phyloP scores from a whole-genome alignment of 1,140 invertebrate genomes.

The Zaprionus nigranus region DNA sequence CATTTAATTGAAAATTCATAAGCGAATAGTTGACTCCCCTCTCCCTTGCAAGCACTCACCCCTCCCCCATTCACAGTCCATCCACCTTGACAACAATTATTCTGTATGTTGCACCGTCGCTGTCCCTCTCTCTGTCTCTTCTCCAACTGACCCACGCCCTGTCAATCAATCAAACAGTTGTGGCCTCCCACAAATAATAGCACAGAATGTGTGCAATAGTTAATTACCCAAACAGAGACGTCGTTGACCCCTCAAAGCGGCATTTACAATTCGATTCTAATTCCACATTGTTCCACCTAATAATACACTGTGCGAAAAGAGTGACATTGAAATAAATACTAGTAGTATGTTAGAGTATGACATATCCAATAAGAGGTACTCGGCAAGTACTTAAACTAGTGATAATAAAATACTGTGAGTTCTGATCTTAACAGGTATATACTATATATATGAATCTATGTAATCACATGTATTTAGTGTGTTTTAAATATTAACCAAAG shows the following conservation, averaged over 20 bases:
- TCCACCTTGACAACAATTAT: constrained; percentile 57
- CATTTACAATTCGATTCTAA: constrained; percentile 32
- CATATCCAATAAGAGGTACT: no score
- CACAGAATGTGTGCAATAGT: constrained; percentile 50
- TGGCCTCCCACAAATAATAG: constrained; percentile 24
- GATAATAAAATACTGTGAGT: no score
- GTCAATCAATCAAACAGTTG: constrained; percentile 39
- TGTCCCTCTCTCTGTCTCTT: background rate
- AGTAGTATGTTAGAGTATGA: no score
- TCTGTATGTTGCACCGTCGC: no score
- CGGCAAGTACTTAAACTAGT: no score
- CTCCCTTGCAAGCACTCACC: constrained; percentile 4
- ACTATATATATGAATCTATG: no score
- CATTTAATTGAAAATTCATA: constrained; percentile 68
- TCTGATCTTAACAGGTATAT: no score
- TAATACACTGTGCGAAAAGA: constrained; percentile 30
- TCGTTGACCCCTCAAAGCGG: constrained; percentile 55
- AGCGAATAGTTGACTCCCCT: constrained; percentile 33
- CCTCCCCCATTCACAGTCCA: no score
- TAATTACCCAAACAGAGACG: constrained; percentile 57
- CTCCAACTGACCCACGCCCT: constrained; percentile 3
- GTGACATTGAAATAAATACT: background rate
- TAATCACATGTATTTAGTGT: no score
- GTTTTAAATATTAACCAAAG: no score
- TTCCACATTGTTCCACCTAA: constrained; percentile 33